These are phyloP conservation scores for Perca schrenkii DNA, from an alignment of 2,113 vertebrate genomes.

Conservation along the genomic window DNA sequence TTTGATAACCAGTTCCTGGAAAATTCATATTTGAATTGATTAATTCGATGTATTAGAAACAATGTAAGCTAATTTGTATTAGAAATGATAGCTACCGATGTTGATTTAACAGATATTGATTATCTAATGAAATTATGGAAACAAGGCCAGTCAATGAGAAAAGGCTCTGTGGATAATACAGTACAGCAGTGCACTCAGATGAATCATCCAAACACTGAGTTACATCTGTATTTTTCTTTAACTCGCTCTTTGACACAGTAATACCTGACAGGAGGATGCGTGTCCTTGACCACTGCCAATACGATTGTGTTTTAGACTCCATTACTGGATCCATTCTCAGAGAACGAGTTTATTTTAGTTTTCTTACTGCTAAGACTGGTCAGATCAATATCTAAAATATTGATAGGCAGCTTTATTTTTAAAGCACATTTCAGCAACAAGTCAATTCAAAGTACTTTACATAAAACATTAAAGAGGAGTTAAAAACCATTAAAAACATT, in stretches of 20 bases:
- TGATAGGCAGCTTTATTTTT: too few species aligned
- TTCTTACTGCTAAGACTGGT: not conserved
- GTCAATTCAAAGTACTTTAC: too few species aligned
- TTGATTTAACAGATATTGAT: constrained; percentile 66
- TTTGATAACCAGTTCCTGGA: constrained; percentile 25
- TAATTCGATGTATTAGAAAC: constrained; percentile 3
- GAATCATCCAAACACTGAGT: constrained; percentile 4
- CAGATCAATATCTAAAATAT: not conserved
- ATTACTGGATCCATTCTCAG: not conserved
- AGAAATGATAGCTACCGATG: constrained; percentile 44
- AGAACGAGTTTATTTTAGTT: not conserved
- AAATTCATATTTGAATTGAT: constrained; percentile 38
- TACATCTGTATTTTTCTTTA: not conserved
- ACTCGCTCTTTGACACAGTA: not conserved
- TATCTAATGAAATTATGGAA: constrained; percentile 45
- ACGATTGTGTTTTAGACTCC: not conserved
- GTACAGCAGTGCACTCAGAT: not conserved
- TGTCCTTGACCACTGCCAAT: not conserved
- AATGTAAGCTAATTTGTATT: constrained; percentile 20
- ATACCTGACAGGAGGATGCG: not conserved
- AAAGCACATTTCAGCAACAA: too few species aligned
- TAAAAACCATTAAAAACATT: too few species aligned
- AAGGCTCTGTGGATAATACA: constrained; percentile 1
- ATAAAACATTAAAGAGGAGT: too few species aligned
- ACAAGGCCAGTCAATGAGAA: constrained; percentile 26